A percentile compares a stretch with the other conserved stretches of the same genome.
Evolutionary conservation across 2,888 invertebrate species (phyloP).

Genomic region (Seladonia tumulorum): DNA sequence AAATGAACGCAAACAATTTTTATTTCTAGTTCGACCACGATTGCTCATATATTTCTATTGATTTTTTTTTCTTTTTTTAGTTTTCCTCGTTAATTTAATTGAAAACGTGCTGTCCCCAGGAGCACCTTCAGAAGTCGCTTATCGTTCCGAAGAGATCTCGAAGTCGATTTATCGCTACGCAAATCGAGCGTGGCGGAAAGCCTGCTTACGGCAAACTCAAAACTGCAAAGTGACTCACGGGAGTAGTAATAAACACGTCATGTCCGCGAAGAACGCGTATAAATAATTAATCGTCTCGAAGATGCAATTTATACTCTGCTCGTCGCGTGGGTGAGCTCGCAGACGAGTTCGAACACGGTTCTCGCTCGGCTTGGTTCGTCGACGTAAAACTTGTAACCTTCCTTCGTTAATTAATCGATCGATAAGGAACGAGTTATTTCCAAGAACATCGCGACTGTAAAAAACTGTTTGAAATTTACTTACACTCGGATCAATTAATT

Average conservation of each 20-base stretch:
- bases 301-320: slow-evolving; percentile 37
- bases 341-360: slow-evolving; percentile 9
- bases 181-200: not conserved
- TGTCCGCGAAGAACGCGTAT: slow-evolving; percentile 46
- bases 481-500: too few species aligned
- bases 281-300: slow-evolving; percentile 60
- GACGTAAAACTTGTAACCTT: not conserved
- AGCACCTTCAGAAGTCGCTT: not conserved
- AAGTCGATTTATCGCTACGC: not conserved
- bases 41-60: not conserved
- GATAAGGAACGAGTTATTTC: not conserved
- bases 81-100: too few species aligned
- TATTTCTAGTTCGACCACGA: too few species aligned
- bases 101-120: too few species aligned
- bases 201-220: slow-evolving; percentile 14
- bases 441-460: too few species aligned
- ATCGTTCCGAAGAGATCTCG: not conserved
- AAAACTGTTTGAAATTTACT: too few species aligned
- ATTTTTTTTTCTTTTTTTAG: too few species aligned
- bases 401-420: slow-evolving; percentile 18
- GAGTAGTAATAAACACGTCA: slow-evolving; percentile 56
- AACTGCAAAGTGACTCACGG: slow-evolving; percentile 47
- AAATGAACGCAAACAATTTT: too few species aligned
- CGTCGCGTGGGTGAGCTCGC: slow-evolving; percentile 4
- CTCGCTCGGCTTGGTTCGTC: not conserved